Conservation (phyloP, 2,888 invertebrate species). For the Caenorhabditis angaria region DNA sequence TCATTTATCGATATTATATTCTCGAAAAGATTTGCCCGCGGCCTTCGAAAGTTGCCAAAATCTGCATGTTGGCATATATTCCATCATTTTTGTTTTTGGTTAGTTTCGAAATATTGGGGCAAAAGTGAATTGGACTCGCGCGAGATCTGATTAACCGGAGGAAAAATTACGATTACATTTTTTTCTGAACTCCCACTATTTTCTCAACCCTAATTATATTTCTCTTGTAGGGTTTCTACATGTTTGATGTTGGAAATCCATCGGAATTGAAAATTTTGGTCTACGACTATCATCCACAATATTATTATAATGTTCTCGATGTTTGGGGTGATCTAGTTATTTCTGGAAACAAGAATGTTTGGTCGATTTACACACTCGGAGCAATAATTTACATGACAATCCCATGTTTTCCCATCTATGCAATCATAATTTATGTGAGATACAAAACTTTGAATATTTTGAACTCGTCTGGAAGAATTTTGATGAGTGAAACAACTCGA, state of each 20-base stretch:
- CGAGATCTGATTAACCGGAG: not conserved
- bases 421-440: conserved; percentile 11
- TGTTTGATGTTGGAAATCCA: conserved; percentile 13
- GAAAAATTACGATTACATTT: not conserved
- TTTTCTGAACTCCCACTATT: too few relatives aligned
- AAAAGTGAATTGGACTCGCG: too few relatives aligned
- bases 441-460: conserved; percentile 19
- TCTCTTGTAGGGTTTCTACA: conserved; percentile 13
- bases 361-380: conserved; percentile 17
- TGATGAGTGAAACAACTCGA: conserved; percentile 22
- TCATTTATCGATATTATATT: conserved; percentile 27
- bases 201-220: not conserved
- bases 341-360: conserved; percentile 18
- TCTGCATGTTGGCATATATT: conserved; percentile 15
- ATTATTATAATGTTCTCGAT: conserved; percentile 12
- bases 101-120: not conserved
- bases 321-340: conserved; percentile 27
- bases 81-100: conserved; percentile 14
- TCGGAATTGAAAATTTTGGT: conserved; percentile 12
- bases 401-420: conserved; percentile 30
- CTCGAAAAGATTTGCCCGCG: conserved; percentile 13
- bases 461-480: conserved; percentile 11
- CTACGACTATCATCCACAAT: conserved; percentile 14
- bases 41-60: conserved; percentile 11
- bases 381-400: conserved; percentile 25